A percentile compares a stretch with the other conserved stretches of the same genome.
Conservation (phyloP, 2,113 vertebrate species). For the Empidonax alnorum region DNA sequence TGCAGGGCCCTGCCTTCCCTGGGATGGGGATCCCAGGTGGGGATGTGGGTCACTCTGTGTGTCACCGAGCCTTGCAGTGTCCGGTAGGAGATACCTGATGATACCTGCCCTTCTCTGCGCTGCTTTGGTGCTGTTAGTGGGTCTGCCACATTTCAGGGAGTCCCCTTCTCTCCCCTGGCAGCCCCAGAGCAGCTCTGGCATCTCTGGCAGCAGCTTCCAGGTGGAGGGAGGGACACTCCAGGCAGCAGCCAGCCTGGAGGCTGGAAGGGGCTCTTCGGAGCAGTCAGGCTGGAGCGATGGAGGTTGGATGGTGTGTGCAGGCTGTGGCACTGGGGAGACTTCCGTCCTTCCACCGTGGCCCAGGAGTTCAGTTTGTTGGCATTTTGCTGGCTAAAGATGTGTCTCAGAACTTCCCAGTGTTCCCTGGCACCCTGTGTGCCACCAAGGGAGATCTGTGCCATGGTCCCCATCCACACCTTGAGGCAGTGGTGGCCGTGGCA, state of each 20-base stretch:
- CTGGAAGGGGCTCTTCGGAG: background rate
- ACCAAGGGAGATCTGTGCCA: background rate
- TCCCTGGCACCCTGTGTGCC: background rate
- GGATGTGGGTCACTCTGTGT: background rate
- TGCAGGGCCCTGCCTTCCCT: background rate
- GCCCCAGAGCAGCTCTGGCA: background rate
- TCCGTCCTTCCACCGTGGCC: background rate
- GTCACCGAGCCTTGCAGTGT: background rate
- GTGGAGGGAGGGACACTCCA: background rate
- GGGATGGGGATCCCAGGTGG: background rate
- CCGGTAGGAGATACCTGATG: background rate
- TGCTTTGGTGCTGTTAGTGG: background rate
- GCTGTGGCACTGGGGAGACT: background rate
- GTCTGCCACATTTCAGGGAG: background rate
- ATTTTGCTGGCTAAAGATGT: background rate
- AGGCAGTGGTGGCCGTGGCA: background rate
- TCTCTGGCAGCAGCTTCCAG: background rate
- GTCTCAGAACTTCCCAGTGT: background rate
- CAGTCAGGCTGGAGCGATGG: background rate
- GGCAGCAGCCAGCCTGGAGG: background rate
- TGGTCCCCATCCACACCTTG: fast-evolving
- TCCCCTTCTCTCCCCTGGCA: background rate
- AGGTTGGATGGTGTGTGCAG: background rate
- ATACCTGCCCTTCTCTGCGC: background rate
- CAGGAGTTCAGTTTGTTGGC: background rate